phyloP scores from a whole-genome alignment of 2,797 vertebrate species.

The Falco novaeseelandiae region DNA sequence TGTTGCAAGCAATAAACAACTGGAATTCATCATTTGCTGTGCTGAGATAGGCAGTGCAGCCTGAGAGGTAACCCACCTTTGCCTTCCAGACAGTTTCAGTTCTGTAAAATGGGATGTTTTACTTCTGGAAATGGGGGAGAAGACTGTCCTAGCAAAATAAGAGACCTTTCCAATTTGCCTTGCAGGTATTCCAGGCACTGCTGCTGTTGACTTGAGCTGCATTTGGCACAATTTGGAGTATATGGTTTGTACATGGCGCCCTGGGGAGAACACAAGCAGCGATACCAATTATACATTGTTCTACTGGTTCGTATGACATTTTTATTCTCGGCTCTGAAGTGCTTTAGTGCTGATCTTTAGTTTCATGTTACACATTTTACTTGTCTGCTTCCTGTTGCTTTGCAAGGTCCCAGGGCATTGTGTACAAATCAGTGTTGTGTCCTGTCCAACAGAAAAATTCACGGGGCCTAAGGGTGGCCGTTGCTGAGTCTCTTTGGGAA shows the following conservation, averaged over 20 bases:
- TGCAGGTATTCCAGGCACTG: conserved; percentile 71
- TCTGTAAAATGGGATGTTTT: background rate
- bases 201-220: conserved; percentile 71
- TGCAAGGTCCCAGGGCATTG: background rate
- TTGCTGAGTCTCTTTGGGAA: background rate
- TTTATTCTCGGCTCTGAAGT: background rate
- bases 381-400: background rate
- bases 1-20: background rate
- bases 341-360: background rate
- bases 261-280: conserved; percentile 60
- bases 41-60: background rate
- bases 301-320: conserved; percentile 75
- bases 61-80: background rate
- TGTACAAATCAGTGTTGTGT: background rate
- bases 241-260: conserved; percentile 76
- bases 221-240: conserved; percentile 71
- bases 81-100: background rate
- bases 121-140: background rate
- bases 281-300: conserved; percentile 68
- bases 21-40: background rate
- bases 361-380: background rate
- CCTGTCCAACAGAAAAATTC: background rate
- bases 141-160: background rate
- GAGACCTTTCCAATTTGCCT: conserved; percentile 13
- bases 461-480: background rate